These are phyloP conservation scores for Chloroceryle amazona DNA, from an alignment of 2,797 vertebrate genomes.

Conservation along the genomic window DNA sequence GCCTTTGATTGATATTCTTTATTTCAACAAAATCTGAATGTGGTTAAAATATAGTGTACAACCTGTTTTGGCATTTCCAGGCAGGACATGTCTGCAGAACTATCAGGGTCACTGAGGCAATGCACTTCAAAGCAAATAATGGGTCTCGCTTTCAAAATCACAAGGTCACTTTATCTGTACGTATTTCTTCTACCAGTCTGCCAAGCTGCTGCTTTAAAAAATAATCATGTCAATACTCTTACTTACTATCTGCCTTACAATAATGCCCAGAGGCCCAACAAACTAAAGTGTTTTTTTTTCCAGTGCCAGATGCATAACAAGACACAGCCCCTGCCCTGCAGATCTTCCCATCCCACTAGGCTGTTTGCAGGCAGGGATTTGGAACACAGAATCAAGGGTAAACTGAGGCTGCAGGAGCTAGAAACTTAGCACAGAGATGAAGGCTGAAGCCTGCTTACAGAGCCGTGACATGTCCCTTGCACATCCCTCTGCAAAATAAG, in stretches of 20 bases:
- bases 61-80: slow-evolving; percentile 62
- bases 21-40: slow-evolving; percentile 67
- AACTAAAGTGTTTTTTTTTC: neutral
- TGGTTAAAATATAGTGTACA: slow-evolving; percentile 13
- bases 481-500: neutral
- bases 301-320: neutral
- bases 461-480: accelerated
- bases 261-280: neutral
- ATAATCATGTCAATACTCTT: neutral
- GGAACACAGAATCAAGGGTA: accelerated
- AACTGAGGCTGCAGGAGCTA: neutral
- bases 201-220: neutral
- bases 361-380: neutral
- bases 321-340: neutral
- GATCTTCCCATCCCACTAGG: neutral
- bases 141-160: slow-evolving; percentile 41
- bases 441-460: neutral
- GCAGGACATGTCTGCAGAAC: slow-evolving; percentile 31
- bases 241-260: neutral
- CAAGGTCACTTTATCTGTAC: slow-evolving; percentile 47
- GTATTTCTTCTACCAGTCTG: slow-evolving; percentile 23
- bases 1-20: slow-evolving; percentile 64
- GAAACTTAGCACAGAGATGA: accelerated
- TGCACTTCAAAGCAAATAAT: slow-evolving; percentile 54
- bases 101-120: slow-evolving; percentile 53